Percentiles rank a stretch among this genome's conserved stretches.
Evolutionary conservation across 2,888 invertebrate genomes (phyloP).

Genomic region (Polymixis lichenea): DNA sequence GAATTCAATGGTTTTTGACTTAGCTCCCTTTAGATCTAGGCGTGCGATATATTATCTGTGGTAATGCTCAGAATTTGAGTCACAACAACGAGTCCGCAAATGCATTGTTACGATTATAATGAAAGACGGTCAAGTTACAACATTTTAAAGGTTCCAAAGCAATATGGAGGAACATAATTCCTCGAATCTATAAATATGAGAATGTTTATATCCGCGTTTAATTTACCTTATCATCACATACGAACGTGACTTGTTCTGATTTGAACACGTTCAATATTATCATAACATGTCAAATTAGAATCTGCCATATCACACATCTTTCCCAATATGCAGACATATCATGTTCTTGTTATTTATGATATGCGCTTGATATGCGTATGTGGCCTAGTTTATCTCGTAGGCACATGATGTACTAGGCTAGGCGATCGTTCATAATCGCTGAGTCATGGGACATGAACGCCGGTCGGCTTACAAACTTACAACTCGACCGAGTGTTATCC

Average conservation of each 20-base stretch:
- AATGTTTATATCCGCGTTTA: constrained; percentile 1
- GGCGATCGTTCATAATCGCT: constrained; percentile 34
- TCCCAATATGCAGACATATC: constrained; percentile 15
- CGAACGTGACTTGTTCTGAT: constrained; percentile 24
- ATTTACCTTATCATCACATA: constrained; percentile 15
- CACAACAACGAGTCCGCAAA: too few relatives aligned
- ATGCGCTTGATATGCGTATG: too few relatives aligned
- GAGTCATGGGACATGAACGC: constrained; percentile 40
- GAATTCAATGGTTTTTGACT: too few relatives aligned
- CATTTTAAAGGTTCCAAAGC: not conserved
- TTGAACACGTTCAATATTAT: constrained; percentile 17
- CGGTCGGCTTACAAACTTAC: not conserved
- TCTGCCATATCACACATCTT: constrained; percentile 24
- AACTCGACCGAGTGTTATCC: constrained; percentile 31
- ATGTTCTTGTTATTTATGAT: constrained; percentile 23
- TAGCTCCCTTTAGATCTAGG: too few relatives aligned
- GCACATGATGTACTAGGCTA: constrained; percentile 6
- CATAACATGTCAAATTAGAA: constrained; percentile 23
- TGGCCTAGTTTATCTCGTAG: constrained; percentile 33
- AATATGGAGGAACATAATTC: not conserved
- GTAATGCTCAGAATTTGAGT: too few relatives aligned
- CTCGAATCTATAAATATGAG: not conserved
- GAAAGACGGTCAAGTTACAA: not conserved
- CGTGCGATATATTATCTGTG: not conserved
- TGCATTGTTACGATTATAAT: not conserved